Evolutionary conservation across 2,797 vertebrate genomes (phyloP).

Genomic region (Pterois miles): DNA sequence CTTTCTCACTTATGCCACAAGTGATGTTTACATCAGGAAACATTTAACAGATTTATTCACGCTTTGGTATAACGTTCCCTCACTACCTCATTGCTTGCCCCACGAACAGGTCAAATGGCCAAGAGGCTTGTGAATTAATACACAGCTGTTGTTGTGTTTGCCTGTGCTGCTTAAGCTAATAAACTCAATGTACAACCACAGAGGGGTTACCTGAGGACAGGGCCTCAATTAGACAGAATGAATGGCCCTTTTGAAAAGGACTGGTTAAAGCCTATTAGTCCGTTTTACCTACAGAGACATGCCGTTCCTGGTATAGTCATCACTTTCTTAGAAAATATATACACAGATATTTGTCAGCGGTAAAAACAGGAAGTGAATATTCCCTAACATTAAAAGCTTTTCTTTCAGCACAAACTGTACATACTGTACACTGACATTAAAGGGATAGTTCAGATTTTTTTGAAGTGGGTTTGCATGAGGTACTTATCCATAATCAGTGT

Average conservation of each 20-base stretch:
- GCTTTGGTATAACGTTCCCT: not conserved
- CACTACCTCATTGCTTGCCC: not conserved
- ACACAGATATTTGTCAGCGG: not conserved
- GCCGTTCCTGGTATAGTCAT: not conserved
- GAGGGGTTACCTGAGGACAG: slow-evolving; percentile 17
- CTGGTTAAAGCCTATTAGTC: not conserved
- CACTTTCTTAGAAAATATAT: not conserved
- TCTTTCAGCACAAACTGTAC: too few species aligned
- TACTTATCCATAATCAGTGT: too few species aligned
- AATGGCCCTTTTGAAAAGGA: not conserved
- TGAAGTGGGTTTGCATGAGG: too few species aligned
- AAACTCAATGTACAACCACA: not conserved
- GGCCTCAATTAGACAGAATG: not conserved
- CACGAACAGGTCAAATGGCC: not conserved
- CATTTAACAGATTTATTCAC: not conserved
- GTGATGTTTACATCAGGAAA: not conserved
- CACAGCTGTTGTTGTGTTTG: slow-evolving; percentile 5
- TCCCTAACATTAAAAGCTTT: too few species aligned
- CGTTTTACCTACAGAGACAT: not conserved
- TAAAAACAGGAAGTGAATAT: not conserved
- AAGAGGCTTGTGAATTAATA: slow-evolving; percentile 5
- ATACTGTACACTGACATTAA: too few species aligned
- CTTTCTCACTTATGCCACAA: not conserved
- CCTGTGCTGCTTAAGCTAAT: not conserved
- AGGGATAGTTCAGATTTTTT: too few species aligned